A percentile compares a stretch with the other conserved stretches of the same genome.
These are phyloP conservation scores for Zosterops hypoxanthus DNA, from an alignment of 2,113 vertebrate genomes.

Conservation along the genomic window DNA sequence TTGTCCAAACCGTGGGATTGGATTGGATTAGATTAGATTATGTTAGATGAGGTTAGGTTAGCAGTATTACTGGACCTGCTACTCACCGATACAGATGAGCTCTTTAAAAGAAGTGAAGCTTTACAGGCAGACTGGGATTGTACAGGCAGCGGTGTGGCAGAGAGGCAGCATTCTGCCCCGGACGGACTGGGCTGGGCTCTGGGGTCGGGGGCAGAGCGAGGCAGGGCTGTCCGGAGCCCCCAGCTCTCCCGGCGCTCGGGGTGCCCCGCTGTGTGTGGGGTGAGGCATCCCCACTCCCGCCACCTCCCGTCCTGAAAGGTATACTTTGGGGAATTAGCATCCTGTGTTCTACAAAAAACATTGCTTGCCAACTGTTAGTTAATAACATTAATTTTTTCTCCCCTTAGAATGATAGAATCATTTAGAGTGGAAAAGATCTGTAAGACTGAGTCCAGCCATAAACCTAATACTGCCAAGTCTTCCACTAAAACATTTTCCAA, in stretches of 20 bases:
- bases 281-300: accelerated
- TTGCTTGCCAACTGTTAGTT: neutral
- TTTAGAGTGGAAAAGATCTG: neutral
- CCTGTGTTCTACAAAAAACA: neutral
- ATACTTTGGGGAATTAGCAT: neutral
- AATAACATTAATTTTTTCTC: neutral
- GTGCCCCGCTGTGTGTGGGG: too few species aligned
- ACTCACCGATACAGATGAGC: neutral
- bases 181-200: neutral
- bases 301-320: neutral
- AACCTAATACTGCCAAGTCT: neutral
- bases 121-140: too few species aligned
- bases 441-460: neutral
- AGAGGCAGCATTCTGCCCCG: neutral
- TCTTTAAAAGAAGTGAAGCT: neutral
- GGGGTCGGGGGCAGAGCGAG: too few species aligned
- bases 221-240: too few species aligned
- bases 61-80: neutral
- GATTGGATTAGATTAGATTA: neutral
- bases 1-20: neutral
- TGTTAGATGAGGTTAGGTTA: neutral
- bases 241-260: accelerated
- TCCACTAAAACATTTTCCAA: neutral
- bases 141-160: too few species aligned
- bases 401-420: neutral